Base-by-base conservation (phyloP, 2,113 vertebrate species). In the Pseudopodoces humilis region DNA sequence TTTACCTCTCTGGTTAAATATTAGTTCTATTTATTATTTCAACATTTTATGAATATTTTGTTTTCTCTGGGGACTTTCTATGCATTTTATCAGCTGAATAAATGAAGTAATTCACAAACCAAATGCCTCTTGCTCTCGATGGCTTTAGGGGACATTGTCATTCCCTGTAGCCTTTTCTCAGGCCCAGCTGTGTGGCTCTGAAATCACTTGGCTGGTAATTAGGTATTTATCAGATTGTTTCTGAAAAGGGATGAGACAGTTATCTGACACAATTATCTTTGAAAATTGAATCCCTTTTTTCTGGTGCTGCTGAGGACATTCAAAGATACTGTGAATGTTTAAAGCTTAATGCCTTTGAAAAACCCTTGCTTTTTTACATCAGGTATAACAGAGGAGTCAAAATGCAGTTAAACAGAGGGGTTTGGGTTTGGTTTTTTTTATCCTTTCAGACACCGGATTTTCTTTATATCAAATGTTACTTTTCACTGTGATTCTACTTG, bases 201-300 rank as follows among this genome's bases (percentile, higher is more conserved):
- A 97, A 98, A 98, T 98, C 97, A 98, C 96, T 98, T 91, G 95
- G 86, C 95, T 98, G 97, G 98, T 99, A 99, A 99, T 99, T 99
- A 98, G 98, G 97, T 98, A 98, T 99, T 99, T 99, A 99, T 99
- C 98, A 99, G 98, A 99, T 99, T 98, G 97, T 98, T 98, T 96
- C 98, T 97, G 97, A 98, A 98, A 98, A 97, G 93, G 78, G 90
- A 97, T 96, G 96, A 98, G 95, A 91, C 96, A 95, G 97, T 98
- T 99, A 99, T 99, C 99, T 98, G 98, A 98, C 97, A 98, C 98
- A 98, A 99, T 99, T 98, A 98, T 99, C 98, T 98, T 94, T 94
- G 97, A 97, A 98, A 98, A 98, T 98, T 97, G 98, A 98, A 98
- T 98, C 94, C 88, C 92, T 95, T 74, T 95, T 97, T 97, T 96